Evolutionary conservation across 2,888 invertebrate genomes (phyloP).

Genomic region (Pyrgus malvae): DNA sequence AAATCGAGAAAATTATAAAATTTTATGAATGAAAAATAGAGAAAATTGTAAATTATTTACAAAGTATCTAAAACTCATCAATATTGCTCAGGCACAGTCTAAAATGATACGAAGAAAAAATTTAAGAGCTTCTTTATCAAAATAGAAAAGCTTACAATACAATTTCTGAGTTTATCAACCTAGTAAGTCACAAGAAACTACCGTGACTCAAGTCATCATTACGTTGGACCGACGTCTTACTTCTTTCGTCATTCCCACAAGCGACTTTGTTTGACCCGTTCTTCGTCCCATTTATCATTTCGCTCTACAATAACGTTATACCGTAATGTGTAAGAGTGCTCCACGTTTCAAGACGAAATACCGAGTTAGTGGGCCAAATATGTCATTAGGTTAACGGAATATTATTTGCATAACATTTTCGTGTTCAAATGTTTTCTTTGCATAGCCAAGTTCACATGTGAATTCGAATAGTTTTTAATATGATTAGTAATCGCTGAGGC

Average conservation of each 20-base stretch:
- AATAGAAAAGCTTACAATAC: too few relatives aligned
- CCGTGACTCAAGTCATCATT: not conserved
- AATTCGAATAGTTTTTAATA: not conserved
- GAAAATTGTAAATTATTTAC: too few relatives aligned
- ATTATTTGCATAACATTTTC: conserved; percentile 60
- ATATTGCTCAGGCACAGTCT: too few relatives aligned
- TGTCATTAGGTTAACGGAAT: conserved; percentile 74
- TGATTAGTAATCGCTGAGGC: not conserved
- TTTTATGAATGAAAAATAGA: too few relatives aligned
- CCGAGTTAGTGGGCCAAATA: conserved; percentile 66
- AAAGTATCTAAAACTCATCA: too few relatives aligned
- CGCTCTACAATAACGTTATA: conserved; percentile 59
- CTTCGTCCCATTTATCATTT: conserved; percentile 50
- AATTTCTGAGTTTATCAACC: not conserved
- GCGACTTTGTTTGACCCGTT: conserved; percentile 73
- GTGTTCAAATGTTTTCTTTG: conserved; percentile 35
- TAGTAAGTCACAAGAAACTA: not conserved
- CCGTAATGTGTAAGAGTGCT: conserved; percentile 69
- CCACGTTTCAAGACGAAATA: conserved; percentile 51
- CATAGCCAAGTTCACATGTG: not conserved
- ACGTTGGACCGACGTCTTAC: conserved; percentile 34
- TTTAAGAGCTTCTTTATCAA: too few relatives aligned
- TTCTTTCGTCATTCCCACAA: conserved; percentile 46
- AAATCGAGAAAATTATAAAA: too few relatives aligned
- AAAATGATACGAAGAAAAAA: too few relatives aligned